Evolutionary conservation across 2,888 invertebrate species (phyloP), one percentile per base, ranked within the genome.

Genomic region (Agrochola lota): DNA sequence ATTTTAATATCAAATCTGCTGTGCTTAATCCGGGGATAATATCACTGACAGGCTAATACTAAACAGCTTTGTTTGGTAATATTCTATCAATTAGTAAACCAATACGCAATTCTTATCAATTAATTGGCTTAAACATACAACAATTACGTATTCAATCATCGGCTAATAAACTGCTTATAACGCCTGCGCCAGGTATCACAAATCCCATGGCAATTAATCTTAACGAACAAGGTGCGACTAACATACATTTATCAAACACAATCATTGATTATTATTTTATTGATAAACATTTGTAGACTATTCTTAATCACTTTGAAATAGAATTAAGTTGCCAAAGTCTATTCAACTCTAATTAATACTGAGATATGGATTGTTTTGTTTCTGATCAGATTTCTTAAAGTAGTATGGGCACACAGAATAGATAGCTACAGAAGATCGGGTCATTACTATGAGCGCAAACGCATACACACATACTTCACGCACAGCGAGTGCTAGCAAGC

Each of bases 291-390:
- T 71, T 67, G 26, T 57, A 15, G 57, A 74, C 70, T 62, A 62
- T 73, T 68, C 75, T 60, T 74, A 76, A 71, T 72, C 15, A 78
- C 64, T 86, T 83, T 70, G 57, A 59, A 86, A 73, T 71, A 57
- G 57, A 49, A 64, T 72, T 55, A 62, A 82, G 72, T 71, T 77
- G 26, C 59, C 5, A 46, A 73, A 73, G 57, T 70, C 9, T 66
- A 62, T 70, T 73, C 17, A 35, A 67, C 40, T 74, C 80, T 62
- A 70, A 84, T 80, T 35, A 70, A 66, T 73, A 59, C 43, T 46
- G 35, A 52, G 20, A 60, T 59, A 35, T 59, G n/a, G 7, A 72
- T 84, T 81, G 72, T 80, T 69, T 69, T 71, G 68, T 30, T 62
- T 71, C 20, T 52, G 23, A 62, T 23, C 30, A 55, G 49, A 63